Conservation (phyloP, 2,888 invertebrate species). For the Heliothis peltigera region DNA sequence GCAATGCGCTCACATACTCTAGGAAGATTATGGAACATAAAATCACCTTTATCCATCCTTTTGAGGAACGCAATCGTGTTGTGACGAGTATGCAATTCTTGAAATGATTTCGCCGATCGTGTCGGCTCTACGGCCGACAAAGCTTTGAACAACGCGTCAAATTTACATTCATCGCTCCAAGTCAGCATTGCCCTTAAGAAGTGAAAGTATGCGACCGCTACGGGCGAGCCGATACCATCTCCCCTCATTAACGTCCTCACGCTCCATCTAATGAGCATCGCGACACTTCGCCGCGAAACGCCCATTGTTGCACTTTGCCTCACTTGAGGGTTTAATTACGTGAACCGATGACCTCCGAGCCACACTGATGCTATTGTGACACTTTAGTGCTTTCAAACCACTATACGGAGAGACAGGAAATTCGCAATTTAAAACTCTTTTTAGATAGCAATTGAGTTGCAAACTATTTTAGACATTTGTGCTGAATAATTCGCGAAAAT, state of each 20-base stretch:
- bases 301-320: slow-evolving; percentile 70
- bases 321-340: slow-evolving; percentile 66
- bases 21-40: background rate
- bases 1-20: background rate
- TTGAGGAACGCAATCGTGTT: background rate
- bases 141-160: slow-evolving; percentile 36
- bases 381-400: slow-evolving; percentile 39
- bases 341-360: slow-evolving; percentile 60
- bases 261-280: slow-evolving; percentile 79
- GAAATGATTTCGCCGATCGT: background rate
- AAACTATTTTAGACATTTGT: background rate
- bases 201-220: slow-evolving; percentile 80
- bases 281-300: slow-evolving; percentile 72
- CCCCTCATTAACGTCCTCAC: slow-evolving; percentile 83
- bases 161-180: slow-evolving; percentile 44
- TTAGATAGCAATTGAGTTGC: slow-evolving; percentile 14
- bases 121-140: slow-evolving; percentile 12
- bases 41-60: background rate
- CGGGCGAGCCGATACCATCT: slow-evolving; percentile 76
- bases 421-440: slow-evolving; percentile 19
- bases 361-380: slow-evolving; percentile 48
- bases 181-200: slow-evolving; percentile 74
- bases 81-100: background rate
- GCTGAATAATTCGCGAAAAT: background rate
- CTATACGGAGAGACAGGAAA: slow-evolving; percentile 26